A percentile compares a stretch with the other conserved stretches of the same genome.
These are phyloP conservation scores for Phoeniculus purpureus DNA, from an alignment of 2,797 vertebrate species.

Conservation along the genomic window DNA sequence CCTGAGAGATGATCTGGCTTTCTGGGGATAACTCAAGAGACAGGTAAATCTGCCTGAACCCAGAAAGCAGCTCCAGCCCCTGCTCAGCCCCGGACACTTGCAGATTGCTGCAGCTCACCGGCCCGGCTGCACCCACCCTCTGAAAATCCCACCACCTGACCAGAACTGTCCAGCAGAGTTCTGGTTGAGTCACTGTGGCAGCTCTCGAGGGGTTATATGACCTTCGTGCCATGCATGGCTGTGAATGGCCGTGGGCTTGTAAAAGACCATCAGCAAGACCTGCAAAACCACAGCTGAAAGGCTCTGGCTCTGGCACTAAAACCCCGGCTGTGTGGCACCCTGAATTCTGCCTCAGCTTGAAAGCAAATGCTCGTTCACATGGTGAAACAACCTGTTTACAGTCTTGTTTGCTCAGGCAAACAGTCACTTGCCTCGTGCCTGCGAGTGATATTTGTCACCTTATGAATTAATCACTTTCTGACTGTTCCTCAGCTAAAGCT, in stretches of 20 bases:
- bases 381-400: conserved; percentile 32
- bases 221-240: neutral
- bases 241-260: neutral
- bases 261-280: neutral
- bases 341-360: neutral
- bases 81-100: neutral
- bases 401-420: neutral
- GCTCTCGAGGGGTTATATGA: neutral
- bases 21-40: neutral
- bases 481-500: conserved; percentile 27
- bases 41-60: neutral
- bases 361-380: neutral
- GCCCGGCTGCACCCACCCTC: neutral
- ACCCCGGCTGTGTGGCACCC: neutral
- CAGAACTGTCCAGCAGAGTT: neutral
- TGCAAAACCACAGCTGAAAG: neutral
- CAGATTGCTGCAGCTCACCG: neutral
- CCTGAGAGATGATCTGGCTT: conserved; percentile 9
- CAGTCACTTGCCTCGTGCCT: conserved; percentile 9
- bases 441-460: conserved; percentile 46
- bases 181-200: neutral
- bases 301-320: neutral
- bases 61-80: neutral
- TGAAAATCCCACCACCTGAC: neutral
- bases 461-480: conserved; percentile 63